These are phyloP conservation scores for Theonella swinhoei DNA, from an alignment of 37 sponge, comb jelly and placozoan genomes.

Conservation along the genomic window DNA sequence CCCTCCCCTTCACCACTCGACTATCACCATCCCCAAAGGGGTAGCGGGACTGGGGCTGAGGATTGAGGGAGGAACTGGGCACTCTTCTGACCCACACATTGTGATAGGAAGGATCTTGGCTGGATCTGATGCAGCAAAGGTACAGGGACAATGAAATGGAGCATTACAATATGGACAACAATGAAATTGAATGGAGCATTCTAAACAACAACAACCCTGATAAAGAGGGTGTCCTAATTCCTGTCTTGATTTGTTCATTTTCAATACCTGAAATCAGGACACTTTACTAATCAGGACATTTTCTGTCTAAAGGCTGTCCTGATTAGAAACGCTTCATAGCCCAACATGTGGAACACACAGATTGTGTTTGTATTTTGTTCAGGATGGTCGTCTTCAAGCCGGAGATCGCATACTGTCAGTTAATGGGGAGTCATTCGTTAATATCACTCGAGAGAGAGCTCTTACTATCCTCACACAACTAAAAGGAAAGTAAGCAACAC, in stretches of 20 bases:
- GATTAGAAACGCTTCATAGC: too few species aligned
- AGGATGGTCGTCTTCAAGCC: slow-evolving; percentile 62
- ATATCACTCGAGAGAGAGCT: slow-evolving; percentile 58
- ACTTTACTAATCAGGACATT: too few species aligned
- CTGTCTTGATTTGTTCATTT: too few species aligned
- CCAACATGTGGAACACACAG: too few species aligned
- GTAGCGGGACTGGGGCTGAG: slow-evolving; percentile 62
- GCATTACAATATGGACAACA: too few species aligned
- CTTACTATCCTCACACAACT: slow-evolving; percentile 68
- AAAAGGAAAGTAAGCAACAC: slow-evolving; percentile 45
- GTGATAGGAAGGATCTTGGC: slow-evolving; percentile 69
- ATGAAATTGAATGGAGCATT: too few species aligned
- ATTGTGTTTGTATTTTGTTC: neutral
- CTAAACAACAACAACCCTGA: too few species aligned
- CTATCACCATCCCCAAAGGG: slow-evolving; percentile 48
- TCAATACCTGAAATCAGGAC: too few species aligned
- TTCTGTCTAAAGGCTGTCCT: too few species aligned
- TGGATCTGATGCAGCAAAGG: slow-evolving; percentile 81
- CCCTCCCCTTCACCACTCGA: neutral
- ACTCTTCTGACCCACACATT: slow-evolving; percentile 60
- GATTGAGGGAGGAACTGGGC: slow-evolving; percentile 55
- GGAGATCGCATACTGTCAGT: slow-evolving; percentile 79
- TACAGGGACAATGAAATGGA: too few species aligned
- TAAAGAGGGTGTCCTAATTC: too few species aligned
- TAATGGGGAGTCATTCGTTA: slow-evolving; percentile 66